Base-by-base conservation (phyloP, 2,113 vertebrate species). In the Leucopsar rothschildi region DNA sequence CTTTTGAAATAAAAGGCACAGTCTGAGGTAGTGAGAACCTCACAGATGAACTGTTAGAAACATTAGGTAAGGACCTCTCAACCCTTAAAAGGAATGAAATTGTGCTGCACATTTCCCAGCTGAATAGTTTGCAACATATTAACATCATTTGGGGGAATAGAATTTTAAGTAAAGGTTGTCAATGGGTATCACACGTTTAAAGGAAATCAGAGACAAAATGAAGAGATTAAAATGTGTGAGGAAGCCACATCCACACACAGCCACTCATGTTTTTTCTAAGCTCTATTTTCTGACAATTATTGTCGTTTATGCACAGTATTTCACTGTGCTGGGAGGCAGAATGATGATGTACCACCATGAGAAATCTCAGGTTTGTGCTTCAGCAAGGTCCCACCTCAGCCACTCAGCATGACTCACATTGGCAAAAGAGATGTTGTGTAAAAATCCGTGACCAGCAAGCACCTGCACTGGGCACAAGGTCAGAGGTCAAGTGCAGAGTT, bases 61-160 rank as follows among this genome's bases (percentile, higher is more conserved):
- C 79, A 97, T 95, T 94, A 93, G 95, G 83, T 86, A 96, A 96
- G 81, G 92, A 95, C 95, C 88, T 96, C 93, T 94, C 92, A 90
- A 84, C 86, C 91, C 75, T 59, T 82, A 85, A 90, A 96, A 97
- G 63, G 85, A 90, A 95, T 92, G 64, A 96, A 95, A 92, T 90
- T 90, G 55, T 85, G 52, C 88, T 91, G 59, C 85, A 85, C 68
- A 49, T 94, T 96, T 96, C 91, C 95, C 93, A 81, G 52, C 31
- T 88, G 95, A 94, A 92, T 84, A 90, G 80, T 71, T 89, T 91
- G 88, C 78, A 91, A 88, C 59, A 60, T 94, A 94, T 97, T 95
- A 95, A 90, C 89, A 92, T 89, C 90, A 82, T 97, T 95, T 92
- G 40, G 6, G 44, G 65, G 55, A 96, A 95, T 49, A 75, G 92